Evolutionary conservation across 2,113 vertebrate genomes (phyloP).

Genomic region (Chloropsis hardwickii): DNA sequence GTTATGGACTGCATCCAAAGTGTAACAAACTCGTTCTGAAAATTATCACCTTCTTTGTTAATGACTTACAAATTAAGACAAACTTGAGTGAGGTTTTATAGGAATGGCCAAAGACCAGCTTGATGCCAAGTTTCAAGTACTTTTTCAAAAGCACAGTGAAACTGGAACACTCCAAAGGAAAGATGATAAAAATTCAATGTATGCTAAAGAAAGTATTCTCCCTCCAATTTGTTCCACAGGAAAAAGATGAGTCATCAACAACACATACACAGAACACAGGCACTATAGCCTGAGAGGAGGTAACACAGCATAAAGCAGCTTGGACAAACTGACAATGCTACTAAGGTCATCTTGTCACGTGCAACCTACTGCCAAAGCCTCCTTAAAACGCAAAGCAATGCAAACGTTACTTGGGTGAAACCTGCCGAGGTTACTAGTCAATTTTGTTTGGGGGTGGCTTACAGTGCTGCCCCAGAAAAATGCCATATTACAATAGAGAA

Average conservation of each 20-base stretch:
- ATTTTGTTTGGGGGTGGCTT: background rate
- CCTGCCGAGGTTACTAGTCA: background rate
- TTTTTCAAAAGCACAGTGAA: background rate
- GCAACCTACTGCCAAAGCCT: background rate
- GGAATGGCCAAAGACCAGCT: background rate
- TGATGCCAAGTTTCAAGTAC: background rate
- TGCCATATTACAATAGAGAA: background rate
- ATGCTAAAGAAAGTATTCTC: background rate
- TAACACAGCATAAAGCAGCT: background rate
- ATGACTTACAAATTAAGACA: background rate
- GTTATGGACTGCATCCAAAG: background rate
- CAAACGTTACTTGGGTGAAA: background rate
- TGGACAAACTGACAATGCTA: background rate
- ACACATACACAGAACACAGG: background rate
- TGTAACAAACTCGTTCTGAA: background rate
- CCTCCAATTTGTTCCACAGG: background rate
- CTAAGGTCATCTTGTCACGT: background rate
- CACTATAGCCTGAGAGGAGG: background rate
- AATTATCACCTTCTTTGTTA: background rate
- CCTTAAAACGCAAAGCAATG: background rate
- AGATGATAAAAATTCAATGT: background rate
- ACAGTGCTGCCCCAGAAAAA: background rate
- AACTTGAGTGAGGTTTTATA: background rate
- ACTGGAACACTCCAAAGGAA: background rate
- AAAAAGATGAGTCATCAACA: background rate